These are phyloP conservation scores for Oceanodroma tethys DNA, from an alignment of 2,113 vertebrate genomes.

Conservation along the genomic window DNA sequence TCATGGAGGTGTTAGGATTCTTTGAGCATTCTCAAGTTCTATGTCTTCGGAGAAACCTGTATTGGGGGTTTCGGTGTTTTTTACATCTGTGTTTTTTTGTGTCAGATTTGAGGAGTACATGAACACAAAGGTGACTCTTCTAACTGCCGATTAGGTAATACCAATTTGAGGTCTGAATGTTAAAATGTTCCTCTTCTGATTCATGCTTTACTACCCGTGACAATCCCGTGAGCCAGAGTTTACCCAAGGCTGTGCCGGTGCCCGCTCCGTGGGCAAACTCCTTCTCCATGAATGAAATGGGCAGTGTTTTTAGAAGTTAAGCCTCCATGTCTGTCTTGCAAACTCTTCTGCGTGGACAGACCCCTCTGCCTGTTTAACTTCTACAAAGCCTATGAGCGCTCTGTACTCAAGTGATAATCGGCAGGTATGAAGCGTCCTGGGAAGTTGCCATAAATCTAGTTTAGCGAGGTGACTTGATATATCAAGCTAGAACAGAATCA, in stretches of 20 bases:
- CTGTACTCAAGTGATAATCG: background rate
- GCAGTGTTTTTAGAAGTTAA: background rate
- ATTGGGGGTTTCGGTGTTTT: accelerated
- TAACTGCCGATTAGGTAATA: no score
- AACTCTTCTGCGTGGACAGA: background rate
- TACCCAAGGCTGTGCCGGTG: background rate
- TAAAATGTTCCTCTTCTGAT: background rate
- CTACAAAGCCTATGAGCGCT: accelerated
- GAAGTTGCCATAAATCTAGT: background rate
- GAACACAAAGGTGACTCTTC: background rate
- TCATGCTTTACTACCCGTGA: background rate
- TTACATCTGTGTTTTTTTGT: background rate
- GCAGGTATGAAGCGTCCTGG: background rate
- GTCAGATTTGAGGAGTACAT: background rate
- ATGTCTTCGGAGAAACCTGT: background rate
- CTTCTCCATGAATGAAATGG: background rate
- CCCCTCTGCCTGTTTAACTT: background rate
- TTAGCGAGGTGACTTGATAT: background rate
- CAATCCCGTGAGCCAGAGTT: background rate
- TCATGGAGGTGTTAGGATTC: background rate
- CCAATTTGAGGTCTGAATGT: background rate
- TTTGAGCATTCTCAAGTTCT: accelerated
- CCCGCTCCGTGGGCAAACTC: background rate
- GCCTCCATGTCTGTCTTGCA: background rate
- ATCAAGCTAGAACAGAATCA: background rate